A percentile compares a stretch with the other conserved stretches of the same genome.
These are phyloP conservation scores for Sminthopsis crassicaudata DNA, from an alignment of 2,113 vertebrate species.

Conservation along the genomic window DNA sequence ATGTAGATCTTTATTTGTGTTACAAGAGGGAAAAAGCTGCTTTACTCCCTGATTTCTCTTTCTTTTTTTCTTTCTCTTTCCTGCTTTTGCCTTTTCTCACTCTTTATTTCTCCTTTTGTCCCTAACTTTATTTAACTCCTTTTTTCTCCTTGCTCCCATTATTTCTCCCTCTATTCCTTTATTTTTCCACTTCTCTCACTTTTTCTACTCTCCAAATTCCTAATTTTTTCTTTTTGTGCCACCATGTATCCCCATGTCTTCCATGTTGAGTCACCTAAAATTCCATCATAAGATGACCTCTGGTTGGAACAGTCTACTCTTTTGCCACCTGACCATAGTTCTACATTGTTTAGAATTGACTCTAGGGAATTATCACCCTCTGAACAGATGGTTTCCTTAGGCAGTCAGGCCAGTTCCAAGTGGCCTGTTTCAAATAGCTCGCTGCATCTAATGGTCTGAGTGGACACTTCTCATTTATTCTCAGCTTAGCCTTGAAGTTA, in stretches of 20 bases:
- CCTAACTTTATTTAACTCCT: not conserved
- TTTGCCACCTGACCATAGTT: not conserved
- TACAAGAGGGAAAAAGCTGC: not conserved
- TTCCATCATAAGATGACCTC: not conserved
- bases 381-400: not conserved
- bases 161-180: not conserved
- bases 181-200: not conserved
- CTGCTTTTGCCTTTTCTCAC: not conserved
- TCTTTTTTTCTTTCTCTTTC: conserved; percentile 13
- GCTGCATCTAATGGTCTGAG: not conserved
- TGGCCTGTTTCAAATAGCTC: not conserved
- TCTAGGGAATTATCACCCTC: not conserved
- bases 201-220: not conserved
- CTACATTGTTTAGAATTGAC: not conserved
- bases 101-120: not conserved
- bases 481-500: not conserved
- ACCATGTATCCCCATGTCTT: not conserved
- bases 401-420: not conserved
- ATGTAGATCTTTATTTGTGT: not conserved
- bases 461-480: not conserved
- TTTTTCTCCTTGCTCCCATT: not conserved
- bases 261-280: not conserved
- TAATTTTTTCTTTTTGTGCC: not conserved
- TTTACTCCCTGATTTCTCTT: not conserved
- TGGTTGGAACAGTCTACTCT: not conserved